Base-by-base conservation (phyloP, 2,888 invertebrate genomes). In the Brassicogethes aeneus region DNA sequence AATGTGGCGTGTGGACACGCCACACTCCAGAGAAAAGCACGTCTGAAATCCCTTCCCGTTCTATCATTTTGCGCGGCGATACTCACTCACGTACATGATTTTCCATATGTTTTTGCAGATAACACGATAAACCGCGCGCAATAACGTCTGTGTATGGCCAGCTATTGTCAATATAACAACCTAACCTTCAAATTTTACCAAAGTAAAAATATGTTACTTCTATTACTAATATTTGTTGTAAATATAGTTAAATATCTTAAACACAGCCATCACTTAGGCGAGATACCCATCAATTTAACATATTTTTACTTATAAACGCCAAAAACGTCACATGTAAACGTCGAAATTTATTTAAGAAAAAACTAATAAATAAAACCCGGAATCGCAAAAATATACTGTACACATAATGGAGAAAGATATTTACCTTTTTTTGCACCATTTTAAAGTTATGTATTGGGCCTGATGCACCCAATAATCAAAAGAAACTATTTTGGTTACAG, bases 391-490 rank as follows among this genome's bases (percentile, higher is more conserved):
- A 39, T 36, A 40, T 14, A 14, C 13, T 8, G 7, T 3, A 41
- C 43, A 43, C 38, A 44, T 40, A 7, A 42, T 37, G 17, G 30
- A 37, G 42, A 8, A 33, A 14, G 7, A 3, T 16, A 44, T 48
- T 46, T 56, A 64, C 64, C 56, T 64, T 64, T 46, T 64, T 64
- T 47, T 62, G 64, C 23, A 64, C 64, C 64, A 64, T 64, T 47
- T 57, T 62, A 35, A 35, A 33, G 37, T 15, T 34, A 17, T 34
- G 39, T 45, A 38, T 37, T 14, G 15, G 34, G 2, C 34, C 40
- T 14, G 59, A 59, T 59, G 47, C 32, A 30, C 38, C 17, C 36
- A 47, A 55, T 56, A 55, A 45, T 34, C 14, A 34, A 34, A 42
- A 47, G 46, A 37, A 39, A 33, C 36, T 40, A 42, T 40, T 39